Conservation (phyloP, 1,140 invertebrate species). For the Drosophila simulans region DNA sequence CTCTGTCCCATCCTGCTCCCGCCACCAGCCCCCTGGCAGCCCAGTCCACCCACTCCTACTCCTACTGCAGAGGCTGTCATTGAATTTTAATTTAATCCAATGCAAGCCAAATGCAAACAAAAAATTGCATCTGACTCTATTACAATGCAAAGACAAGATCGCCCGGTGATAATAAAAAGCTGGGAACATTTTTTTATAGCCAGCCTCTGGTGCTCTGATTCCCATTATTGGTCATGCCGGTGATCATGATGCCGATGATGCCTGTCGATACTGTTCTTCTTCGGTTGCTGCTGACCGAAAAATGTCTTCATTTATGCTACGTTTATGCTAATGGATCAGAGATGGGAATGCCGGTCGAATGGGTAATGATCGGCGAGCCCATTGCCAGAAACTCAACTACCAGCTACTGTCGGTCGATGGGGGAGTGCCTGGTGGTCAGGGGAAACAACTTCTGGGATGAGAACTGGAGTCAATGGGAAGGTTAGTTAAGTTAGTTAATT, state of each 20-base stretch:
- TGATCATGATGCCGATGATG: conserved; percentile 47
- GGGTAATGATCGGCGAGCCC: conserved; percentile 17
- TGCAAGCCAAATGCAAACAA: conserved; percentile 60
- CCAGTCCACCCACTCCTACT: conserved; percentile 9
- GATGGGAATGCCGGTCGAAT: conserved; percentile 34
- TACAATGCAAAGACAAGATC: conserved; percentile 72
- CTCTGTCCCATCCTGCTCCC: not conserved
- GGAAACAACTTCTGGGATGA: not conserved
- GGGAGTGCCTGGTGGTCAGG: conserved; percentile 11
- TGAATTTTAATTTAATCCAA: conserved; percentile 83
- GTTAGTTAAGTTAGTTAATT: too few species aligned
- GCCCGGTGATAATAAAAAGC: conserved; percentile 75
- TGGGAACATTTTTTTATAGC: conserved; percentile 68
- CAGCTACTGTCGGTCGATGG: not conserved
- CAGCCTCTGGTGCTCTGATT: conserved; percentile 69
- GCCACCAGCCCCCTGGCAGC: not conserved
- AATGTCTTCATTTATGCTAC: conserved; percentile 80
- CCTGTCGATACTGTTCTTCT: conserved; percentile 35
- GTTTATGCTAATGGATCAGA: conserved; percentile 77
- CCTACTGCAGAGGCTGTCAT: conserved; percentile 49
- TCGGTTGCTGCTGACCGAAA: conserved; percentile 41
- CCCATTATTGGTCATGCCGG: conserved; percentile 78
- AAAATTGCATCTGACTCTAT: conserved; percentile 66
- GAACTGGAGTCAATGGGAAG: too few species aligned
- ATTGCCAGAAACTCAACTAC: not conserved